phyloP scores from a whole-genome alignment of 2,888 invertebrate genomes.

The Suillia variegata region DNA sequence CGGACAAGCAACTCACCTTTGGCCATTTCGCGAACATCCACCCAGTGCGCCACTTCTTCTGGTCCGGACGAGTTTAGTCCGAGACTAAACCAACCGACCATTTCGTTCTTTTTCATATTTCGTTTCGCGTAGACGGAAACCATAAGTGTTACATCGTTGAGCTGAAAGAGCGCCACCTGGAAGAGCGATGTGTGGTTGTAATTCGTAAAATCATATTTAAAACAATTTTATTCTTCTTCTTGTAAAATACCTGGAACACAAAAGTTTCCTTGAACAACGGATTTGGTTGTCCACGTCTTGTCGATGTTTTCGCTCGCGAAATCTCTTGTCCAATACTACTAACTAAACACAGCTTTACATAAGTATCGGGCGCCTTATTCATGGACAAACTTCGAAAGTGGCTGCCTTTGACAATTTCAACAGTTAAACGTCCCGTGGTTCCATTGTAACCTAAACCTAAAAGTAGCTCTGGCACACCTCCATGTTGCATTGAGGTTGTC shows the following conservation, averaged over 20 bases:
- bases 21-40: conserved; percentile 84
- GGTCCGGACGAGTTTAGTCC: conserved; percentile 91
- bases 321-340: conserved; percentile 93
- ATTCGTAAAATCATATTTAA: neutral
- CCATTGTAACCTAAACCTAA: conserved; percentile 91
- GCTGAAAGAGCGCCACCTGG: conserved; percentile 91
- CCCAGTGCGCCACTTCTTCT: conserved; percentile 92
- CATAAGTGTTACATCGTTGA: conserved; percentile 93
- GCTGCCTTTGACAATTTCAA: conserved; percentile 77
- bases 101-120: conserved; percentile 91
- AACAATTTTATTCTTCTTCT: conserved; percentile 33
- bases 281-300: conserved; percentile 91
- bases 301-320: conserved; percentile 90
- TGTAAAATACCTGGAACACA: conserved; percentile 95
- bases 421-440: conserved; percentile 89
- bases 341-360: conserved; percentile 89
- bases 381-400: conserved; percentile 76
- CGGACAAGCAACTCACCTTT: conserved; percentile 90
- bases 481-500: conserved; percentile 87
- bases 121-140: conserved; percentile 92
- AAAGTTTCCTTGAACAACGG: conserved; percentile 95
- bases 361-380: conserved; percentile 87
- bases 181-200: neutral
- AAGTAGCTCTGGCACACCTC: conserved; percentile 89
- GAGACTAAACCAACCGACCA: conserved; percentile 96